Base-by-base conservation (phyloP, 2,888 invertebrate species). In the Lithophane semibrunnea region DNA sequence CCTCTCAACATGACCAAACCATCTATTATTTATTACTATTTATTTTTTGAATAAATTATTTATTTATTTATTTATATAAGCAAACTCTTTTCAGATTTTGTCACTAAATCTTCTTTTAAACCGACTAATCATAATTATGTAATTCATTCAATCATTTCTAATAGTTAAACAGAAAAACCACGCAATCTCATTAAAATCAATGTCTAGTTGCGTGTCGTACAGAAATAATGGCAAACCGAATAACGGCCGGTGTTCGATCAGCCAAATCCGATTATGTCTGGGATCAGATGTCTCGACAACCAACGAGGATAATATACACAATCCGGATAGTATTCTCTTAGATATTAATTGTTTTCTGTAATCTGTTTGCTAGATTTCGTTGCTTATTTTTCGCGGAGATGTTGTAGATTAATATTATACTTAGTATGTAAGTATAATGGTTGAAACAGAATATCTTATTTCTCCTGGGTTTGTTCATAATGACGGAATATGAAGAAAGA, bases 151-250 rank as follows among this genome's bases (percentile, higher is more conserved):
- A 49, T 16, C 13, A 49, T 49, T 49, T 80, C 47, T 58, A 63
- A 47, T 60, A 75, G 29, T 21, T 79, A 82, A 21, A 54, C 24
- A 77, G 42, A 76, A 76, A 75, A 42, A 60, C 52, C 63, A 88
- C 60, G 83, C 86, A 93, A 94, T 94, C 89, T 90, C 91, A 96
- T 95, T 94, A 95, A 96, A 96, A 96, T 96, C 96, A 96, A 96
- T 95, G 95, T 96, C 91, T 89, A 89, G 92, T 92, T 91, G 91
- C 91, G 89, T 89, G 91, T 86, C 88, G 91, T 91, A 93, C 89
- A 91, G 92, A 94, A 95, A 94, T 94, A 95, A 94, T 93, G 93
- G 94, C 92, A 94, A 95, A 96, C 92, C 91, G 92, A 94, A 96
- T 96, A 96, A 95, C 84, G 89, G 80, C 89, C 92, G 89, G 93